phyloP scores from a whole-genome alignment of 1,140 invertebrate species.

The Drosophila littoralis region DNA sequence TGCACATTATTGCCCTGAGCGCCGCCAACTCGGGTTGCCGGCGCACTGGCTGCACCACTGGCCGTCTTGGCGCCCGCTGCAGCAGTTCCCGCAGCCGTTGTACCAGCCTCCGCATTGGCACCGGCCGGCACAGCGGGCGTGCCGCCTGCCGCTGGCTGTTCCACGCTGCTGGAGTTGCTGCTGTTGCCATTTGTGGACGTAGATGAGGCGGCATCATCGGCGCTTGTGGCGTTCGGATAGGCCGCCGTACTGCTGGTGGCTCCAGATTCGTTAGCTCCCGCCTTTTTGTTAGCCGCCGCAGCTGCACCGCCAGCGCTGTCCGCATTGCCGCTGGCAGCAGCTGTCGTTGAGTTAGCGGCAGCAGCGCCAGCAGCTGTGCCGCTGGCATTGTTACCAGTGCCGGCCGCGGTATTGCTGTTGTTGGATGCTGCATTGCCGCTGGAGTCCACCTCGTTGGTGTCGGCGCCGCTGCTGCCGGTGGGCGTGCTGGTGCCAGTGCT shows the following conservation, averaged over 20 bases:
- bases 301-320: conserved; percentile 23
- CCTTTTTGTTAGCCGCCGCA: conserved; percentile 50
- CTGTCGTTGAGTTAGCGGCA: conserved; percentile 30
- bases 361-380: conserved; percentile 20
- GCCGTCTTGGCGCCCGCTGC: conserved; percentile 79
- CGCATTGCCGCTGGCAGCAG: conserved; percentile 15
- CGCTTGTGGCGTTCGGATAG: conserved; percentile 55
- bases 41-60: conserved; percentile 30
- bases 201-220: conserved; percentile 80
- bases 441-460: conserved; percentile 63
- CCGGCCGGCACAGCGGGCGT: conserved; percentile 41
- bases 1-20: conserved; percentile 51
- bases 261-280: conserved; percentile 44
- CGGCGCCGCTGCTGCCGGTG: conserved; percentile 37
- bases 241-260: conserved; percentile 31
- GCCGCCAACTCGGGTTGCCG: conserved; percentile 52
- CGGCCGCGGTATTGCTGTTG: conserved; percentile 24
- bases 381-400: conserved; percentile 7
- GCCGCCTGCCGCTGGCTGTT: conserved; percentile 52
- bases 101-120: conserved; percentile 56
- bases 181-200: conserved; percentile 85
- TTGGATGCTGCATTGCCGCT: conserved; percentile 39
- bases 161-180: conserved; percentile 63
- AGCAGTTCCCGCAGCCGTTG: conserved; percentile 71
- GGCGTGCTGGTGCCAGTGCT: conserved; percentile 63